A percentile compares a stretch with the other conserved stretches of the same genome.
Evolutionary conservation across 2,888 invertebrate species (phyloP).

Genomic region (Eilema depressum): DNA sequence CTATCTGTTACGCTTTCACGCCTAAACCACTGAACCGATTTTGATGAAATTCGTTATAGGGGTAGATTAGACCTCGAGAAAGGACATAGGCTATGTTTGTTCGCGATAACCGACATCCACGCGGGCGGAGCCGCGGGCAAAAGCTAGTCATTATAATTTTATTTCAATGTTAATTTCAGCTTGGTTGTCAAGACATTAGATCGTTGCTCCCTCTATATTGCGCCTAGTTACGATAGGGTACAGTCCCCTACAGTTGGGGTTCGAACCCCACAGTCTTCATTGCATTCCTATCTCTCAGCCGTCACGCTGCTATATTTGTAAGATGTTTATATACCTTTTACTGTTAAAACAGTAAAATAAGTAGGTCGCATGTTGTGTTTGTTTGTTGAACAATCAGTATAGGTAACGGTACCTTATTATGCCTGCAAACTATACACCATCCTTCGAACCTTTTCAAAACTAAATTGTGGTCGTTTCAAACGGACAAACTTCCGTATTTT

Average conservation of each 20-base stretch:
- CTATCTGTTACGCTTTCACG: too few relatives aligned
- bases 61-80: too few relatives aligned
- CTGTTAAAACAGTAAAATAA: slow-evolving; percentile 10
- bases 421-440: background rate
- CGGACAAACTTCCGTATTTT: too few relatives aligned
- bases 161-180: too few relatives aligned
- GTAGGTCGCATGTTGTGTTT: slow-evolving; percentile 3
- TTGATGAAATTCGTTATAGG: too few relatives aligned
- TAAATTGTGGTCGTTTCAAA: too few relatives aligned
- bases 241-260: background rate
- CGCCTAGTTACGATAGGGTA: background rate
- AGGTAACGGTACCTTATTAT: background rate
- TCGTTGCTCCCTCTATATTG: background rate
- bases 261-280: background rate
- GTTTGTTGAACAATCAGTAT: background rate
- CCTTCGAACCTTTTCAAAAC: too few relatives aligned
- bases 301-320: background rate
- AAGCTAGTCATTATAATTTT: too few relatives aligned
- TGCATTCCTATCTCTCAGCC: background rate
- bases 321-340: background rate
- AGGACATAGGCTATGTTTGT: too few relatives aligned
- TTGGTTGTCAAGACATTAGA: background rate
- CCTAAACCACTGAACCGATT: too few relatives aligned
- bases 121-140: too few relatives aligned
- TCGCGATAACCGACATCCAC: too few relatives aligned